phyloP scores from a whole-genome alignment of 2,113 vertebrate species.

The Malurus elegans region DNA sequence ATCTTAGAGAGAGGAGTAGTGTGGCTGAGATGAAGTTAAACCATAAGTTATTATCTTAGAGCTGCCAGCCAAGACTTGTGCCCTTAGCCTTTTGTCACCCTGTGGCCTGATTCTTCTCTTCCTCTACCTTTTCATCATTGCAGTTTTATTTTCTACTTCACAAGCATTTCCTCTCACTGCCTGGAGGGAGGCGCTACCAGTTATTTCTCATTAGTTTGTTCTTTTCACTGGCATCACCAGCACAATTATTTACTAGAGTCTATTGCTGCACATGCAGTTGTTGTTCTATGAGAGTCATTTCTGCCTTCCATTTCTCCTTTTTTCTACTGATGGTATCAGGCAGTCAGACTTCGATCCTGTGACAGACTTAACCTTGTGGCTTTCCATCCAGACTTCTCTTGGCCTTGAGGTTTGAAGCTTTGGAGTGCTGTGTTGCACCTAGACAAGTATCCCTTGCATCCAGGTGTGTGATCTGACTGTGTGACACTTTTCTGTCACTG shows the following conservation, averaged over 20 bases:
- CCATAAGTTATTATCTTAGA: background rate
- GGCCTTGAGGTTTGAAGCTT: background rate
- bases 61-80: background rate
- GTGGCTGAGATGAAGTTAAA: background rate
- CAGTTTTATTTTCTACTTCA: background rate
- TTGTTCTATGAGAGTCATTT: background rate
- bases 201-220: background rate
- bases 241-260: background rate
- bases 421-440: background rate
- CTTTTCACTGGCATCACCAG: background rate
- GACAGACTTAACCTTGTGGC: background rate
- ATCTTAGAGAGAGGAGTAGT: background rate
- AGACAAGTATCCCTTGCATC: background rate
- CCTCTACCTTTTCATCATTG: background rate
- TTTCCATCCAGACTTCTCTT: background rate
- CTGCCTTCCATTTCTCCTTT: background rate
- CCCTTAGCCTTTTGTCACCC: background rate
- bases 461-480: background rate
- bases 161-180: background rate
- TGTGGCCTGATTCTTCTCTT: background rate
- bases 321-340: background rate
- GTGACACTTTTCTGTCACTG: background rate
- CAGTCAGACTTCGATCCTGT: background rate
- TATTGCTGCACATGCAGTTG: background rate
- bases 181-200: background rate